Evolutionary conservation across 2,888 invertebrate species (phyloP).

Genomic region (Eupithecia centaureata): DNA sequence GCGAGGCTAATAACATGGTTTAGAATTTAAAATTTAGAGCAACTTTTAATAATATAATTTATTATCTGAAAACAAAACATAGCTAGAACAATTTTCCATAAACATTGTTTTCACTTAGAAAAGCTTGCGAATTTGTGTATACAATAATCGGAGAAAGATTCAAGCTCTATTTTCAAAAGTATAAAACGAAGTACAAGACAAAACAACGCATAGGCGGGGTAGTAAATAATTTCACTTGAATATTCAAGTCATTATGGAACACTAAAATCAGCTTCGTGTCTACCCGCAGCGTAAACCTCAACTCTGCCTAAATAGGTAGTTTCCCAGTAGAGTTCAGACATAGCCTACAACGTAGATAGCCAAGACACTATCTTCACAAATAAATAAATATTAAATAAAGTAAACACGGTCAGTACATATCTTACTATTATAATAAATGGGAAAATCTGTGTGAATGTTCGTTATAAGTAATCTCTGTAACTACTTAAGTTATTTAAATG

Average conservation of each 20-base stretch:
- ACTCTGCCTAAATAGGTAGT: constrained; percentile 48
- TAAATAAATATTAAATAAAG: no score
- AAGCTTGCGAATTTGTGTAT: not conserved
- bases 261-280: constrained; percentile 19
- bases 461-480: no score
- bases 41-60: not conserved
- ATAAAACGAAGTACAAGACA: not conserved
- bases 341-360: constrained; percentile 12
- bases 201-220: not conserved
- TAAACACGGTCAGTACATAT: no score
- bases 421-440: no score
- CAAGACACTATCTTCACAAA: not conserved
- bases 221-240: constrained; percentile 22
- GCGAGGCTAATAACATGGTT: not conserved
- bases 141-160: not conserved
- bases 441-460: no score
- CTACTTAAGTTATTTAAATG: no score
- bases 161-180: not conserved
- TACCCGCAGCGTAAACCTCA: constrained; percentile 25
- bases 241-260: constrained; percentile 26
- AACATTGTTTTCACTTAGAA: not conserved
- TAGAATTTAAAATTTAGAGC: not conserved
- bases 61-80: not conserved
- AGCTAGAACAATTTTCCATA: not conserved
- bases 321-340: constrained; percentile 40